Evolutionary conservation across 1,140 invertebrate species (phyloP), one percentile per base, ranked within the genome.

Genomic region (Penaeus vannamei): DNA sequence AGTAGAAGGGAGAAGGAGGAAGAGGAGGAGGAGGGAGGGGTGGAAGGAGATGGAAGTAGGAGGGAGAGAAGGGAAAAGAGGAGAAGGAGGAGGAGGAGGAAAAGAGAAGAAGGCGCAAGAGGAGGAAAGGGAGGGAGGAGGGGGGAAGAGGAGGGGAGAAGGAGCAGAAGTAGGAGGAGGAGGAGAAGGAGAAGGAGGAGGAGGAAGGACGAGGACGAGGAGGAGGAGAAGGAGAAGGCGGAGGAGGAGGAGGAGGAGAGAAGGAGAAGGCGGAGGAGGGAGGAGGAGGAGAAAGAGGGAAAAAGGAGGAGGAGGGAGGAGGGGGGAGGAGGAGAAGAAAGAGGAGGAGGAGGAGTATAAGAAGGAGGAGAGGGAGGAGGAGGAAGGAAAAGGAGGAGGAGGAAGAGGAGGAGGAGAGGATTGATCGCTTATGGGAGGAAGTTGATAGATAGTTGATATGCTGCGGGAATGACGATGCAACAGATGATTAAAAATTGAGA

Each of bases 161-260:
- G 81, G 64, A 61, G 36, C n/a, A 62, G 59, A 62, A 61, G 36
- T n/a, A 62, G 81, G 64, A 61, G 64, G 81, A 62, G 59, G 36
- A 29, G 36, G 81, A 83, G 59, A 62, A 61, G 22, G 79, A 61
- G 81, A 83, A 61, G 36, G 53, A 83, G 81, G 36, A 19, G 46
- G 61, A 66, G 82, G 69, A 64, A 36, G 61, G 42, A 64, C 64
- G 83, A 69, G 62, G 53, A 64, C 42, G 83, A 84, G 62, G 69
- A 29, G 53, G 83, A 69, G 62, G 53, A 23, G 53, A 23, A 69
- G 83, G 69, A 36, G 53, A 64, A 46, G 83, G 53, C 32, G 36
- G 59, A 61, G 53, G 23, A 19, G 23, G 59, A 60, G 46, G 23
- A 29, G 19, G 23, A 60, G 46, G 62, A 26, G 26, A 26, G 4